These are phyloP conservation scores for Gryllus longicercus DNA, from an alignment of 2,888 invertebrate genomes.

Conservation along the genomic window DNA sequence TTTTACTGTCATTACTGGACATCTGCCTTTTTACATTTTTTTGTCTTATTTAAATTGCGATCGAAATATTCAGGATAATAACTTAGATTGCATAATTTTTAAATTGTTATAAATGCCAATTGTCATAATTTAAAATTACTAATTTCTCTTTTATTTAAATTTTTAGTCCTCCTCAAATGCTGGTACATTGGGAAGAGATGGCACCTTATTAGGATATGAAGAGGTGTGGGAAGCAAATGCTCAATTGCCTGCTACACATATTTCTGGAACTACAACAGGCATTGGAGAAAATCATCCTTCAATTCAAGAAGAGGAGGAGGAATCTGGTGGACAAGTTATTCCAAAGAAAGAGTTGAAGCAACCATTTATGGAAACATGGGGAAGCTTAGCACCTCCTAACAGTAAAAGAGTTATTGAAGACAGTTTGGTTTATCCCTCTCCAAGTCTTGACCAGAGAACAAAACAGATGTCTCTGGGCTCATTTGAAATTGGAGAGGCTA, in stretches of 20 bases:
- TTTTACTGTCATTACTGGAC: too few relatives aligned
- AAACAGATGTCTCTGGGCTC: conserved; percentile 23
- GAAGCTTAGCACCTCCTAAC: neutral
- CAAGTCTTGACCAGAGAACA: conserved; percentile 28
- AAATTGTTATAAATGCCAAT: too few relatives aligned
- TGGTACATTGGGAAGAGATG: conserved; percentile 41
- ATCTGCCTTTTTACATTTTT: too few relatives aligned
- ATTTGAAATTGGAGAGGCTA: conserved; percentile 12
- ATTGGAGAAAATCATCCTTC: conserved; percentile 21
- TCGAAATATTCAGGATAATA: too few relatives aligned
- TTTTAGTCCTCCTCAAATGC: neutral
- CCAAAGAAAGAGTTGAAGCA: neutral
- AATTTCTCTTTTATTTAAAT: neutral
- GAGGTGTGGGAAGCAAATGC: conserved; percentile 42
- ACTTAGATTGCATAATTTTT: too few relatives aligned
- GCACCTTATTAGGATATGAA: conserved; percentile 41
- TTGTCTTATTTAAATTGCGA: too few relatives aligned
- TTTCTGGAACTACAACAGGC: neutral
- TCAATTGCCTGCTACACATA: conserved; percentile 21
- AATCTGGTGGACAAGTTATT: too few relatives aligned
- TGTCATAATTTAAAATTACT: too few relatives aligned
- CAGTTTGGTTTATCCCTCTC: conserved; percentile 30
- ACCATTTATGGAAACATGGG: neutral
- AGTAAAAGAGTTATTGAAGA: conserved; percentile 24
- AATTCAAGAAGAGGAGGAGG: conserved; percentile 23